A percentile compares a stretch with the other conserved stretches of the same genome.
phyloP scores from a whole-genome alignment of 2,797 vertebrate species.

The Pseudochromis fuscus region DNA sequence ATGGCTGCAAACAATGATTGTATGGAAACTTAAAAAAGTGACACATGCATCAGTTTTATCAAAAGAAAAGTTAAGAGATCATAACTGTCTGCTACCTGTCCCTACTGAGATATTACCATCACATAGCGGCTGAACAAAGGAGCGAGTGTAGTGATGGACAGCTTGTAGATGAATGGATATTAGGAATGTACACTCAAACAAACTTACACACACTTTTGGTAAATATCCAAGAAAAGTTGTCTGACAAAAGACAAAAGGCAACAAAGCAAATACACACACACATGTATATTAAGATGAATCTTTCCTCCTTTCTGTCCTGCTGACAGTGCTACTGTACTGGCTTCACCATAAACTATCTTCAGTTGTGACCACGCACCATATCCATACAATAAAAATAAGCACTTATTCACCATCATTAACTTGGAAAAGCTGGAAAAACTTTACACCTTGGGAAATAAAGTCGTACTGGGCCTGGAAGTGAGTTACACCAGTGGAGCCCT shows the following conservation, averaged over 20 bases:
- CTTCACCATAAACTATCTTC: constrained; percentile 29
- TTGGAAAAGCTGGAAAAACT: constrained; percentile 18
- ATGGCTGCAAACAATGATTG: constrained; percentile 55
- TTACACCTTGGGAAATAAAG: constrained; percentile 20
- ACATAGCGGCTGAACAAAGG: constrained; percentile 27
- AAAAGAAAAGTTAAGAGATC: constrained; percentile 31
- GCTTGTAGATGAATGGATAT: constrained; percentile 23
- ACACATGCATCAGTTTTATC: constrained; percentile 69
- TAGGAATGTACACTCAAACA: constrained; percentile 67
- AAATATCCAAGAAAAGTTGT: constrained; percentile 54
- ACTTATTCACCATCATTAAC: constrained; percentile 22
- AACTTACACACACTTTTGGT: constrained; percentile 11
- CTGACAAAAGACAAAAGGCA: constrained; percentile 58
- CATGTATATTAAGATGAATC: constrained; percentile 43
- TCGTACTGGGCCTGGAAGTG: neutral
- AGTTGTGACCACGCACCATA: constrained; percentile 6
- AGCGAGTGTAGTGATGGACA: constrained; percentile 41
- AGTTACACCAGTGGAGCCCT: constrained; percentile 5
- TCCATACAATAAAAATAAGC: constrained; percentile 40
- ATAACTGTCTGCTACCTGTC: constrained; percentile 29
- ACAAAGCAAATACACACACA: constrained; percentile 63
- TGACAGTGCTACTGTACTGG: constrained; percentile 55
- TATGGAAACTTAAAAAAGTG: constrained; percentile 63
- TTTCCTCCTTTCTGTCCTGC: constrained; percentile 42
- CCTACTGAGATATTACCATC: constrained; percentile 18